Conservation (phyloP, 1,140 invertebrate species). For the Zaprionus nigranus region DNA sequence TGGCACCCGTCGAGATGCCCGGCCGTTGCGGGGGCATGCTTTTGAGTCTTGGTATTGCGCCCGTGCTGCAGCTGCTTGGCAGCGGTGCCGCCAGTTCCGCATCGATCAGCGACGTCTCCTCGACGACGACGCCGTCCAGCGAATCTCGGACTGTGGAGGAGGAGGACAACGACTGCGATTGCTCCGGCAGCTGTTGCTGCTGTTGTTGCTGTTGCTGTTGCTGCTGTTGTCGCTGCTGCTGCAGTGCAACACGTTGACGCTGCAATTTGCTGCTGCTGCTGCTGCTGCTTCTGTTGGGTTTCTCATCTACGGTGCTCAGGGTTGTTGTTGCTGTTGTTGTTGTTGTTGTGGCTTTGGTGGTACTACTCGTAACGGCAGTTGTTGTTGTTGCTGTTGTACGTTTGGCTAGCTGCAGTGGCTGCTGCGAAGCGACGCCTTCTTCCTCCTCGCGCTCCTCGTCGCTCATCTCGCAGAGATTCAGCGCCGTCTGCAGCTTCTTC, state of each 20-base stretch:
- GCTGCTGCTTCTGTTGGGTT: conserved; percentile 60
- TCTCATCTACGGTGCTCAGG: conserved; percentile 56
- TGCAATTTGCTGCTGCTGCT: conserved; percentile 56
- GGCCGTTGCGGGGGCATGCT: conserved; percentile 43
- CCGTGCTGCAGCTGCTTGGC: conserved; percentile 69
- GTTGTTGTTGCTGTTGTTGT: conserved; percentile 41
- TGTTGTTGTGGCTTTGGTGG: conserved; percentile 63
- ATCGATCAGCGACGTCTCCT: conserved; percentile 70
- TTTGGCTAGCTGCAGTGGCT: conserved; percentile 58
- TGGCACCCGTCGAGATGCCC: conserved; percentile 62
- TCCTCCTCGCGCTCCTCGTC: conserved; percentile 65
- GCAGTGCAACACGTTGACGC: conserved; percentile 70
- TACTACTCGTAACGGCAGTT: conserved; percentile 82
- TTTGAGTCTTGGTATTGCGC: conserved; percentile 70
- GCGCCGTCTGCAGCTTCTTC: conserved; percentile 76
- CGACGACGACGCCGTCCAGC: conserved; percentile 56
- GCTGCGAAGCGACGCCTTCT: conserved; percentile 5
- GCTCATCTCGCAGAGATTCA: conserved; percentile 77
- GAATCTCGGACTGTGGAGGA: conserved; percentile 69
- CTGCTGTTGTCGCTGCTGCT: conserved; percentile 62
- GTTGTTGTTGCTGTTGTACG: conserved; percentile 55
- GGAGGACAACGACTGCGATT: conserved; percentile 74
- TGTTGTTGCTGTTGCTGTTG: conserved; percentile 39
- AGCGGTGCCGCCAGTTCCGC: conserved; percentile 30
- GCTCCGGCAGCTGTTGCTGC: conserved; percentile 26